phyloP scores from a whole-genome alignment of 1,140 invertebrate species.

The Drosophila serrata region DNA sequence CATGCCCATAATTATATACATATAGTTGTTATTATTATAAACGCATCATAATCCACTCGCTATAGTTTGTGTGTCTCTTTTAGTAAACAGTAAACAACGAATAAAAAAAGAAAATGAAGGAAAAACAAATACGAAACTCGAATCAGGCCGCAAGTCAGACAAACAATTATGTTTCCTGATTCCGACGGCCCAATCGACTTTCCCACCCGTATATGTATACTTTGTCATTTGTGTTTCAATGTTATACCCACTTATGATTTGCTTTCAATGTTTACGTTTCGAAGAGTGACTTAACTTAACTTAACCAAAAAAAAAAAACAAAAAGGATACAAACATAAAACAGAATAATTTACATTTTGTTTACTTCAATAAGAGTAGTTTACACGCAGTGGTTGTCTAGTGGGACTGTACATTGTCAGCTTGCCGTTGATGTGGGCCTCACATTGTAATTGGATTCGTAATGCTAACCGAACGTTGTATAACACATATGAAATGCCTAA shows the following conservation, averaged over 20 bases:
- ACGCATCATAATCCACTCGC: slow-evolving; percentile 79
- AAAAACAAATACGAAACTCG: slow-evolving; percentile 47
- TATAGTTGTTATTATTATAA: slow-evolving; percentile 40
- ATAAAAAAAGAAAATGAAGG: neutral
- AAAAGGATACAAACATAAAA: slow-evolving; percentile 45
- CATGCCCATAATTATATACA: slow-evolving; percentile 31
- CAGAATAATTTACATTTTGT: slow-evolving; percentile 68
- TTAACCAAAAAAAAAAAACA: slow-evolving; percentile 15
- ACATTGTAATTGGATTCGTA: slow-evolving; percentile 85
- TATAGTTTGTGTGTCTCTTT: slow-evolving; percentile 78
- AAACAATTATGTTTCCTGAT: slow-evolving; percentile 50
- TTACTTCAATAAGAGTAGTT: slow-evolving; percentile 86
- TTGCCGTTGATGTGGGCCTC: slow-evolving; percentile 89
- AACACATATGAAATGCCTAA: slow-evolving; percentile 51
- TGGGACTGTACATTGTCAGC: slow-evolving; percentile 88
- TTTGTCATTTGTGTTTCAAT: slow-evolving; percentile 65
- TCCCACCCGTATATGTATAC: slow-evolving; percentile 36
- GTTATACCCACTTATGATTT: slow-evolving; percentile 78
- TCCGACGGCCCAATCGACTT: slow-evolving; percentile 41
- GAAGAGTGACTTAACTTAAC: slow-evolving; percentile 52
- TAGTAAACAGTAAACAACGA: slow-evolving; percentile 28
- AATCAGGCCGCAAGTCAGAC: slow-evolving; percentile 48
- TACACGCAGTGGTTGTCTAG: slow-evolving; percentile 85
- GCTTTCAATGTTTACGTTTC: slow-evolving; percentile 74
- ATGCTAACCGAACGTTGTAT: slow-evolving; percentile 80